Evolutionary conservation across 2,888 invertebrate species (phyloP).

Genomic region (Diadegma fenestrale): DNA sequence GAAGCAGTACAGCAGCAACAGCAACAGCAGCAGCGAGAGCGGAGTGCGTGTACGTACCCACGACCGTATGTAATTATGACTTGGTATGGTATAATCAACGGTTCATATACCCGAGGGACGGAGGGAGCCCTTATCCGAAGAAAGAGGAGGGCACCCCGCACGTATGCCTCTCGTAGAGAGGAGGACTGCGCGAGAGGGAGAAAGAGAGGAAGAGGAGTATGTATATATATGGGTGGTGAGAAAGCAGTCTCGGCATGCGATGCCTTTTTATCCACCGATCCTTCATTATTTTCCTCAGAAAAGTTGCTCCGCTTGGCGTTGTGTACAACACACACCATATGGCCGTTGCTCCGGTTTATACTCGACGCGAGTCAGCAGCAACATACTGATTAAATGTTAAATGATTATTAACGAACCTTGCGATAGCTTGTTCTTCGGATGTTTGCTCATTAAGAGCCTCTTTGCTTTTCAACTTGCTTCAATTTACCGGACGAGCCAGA

Average conservation of each 20-base stretch:
- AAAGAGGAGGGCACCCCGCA: conserved; percentile 47
- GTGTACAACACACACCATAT: conserved; percentile 23
- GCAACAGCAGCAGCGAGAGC: conserved; percentile 56
- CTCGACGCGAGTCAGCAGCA: conserved; percentile 40
- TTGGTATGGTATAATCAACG: conserved; percentile 69
- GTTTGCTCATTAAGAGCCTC: conserved; percentile 44
- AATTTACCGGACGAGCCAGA: conserved; percentile 17
- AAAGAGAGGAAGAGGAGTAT: conserved; percentile 23
- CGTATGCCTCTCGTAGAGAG: conserved; percentile 31
- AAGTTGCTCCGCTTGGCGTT: conserved; percentile 42
- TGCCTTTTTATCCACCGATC: conserved; percentile 65
- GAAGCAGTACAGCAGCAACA: conserved; percentile 56
- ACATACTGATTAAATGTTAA: conserved; percentile 62
- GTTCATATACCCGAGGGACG: conserved; percentile 67
- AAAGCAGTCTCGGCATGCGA: conserved; percentile 66
- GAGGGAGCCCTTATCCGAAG: conserved; percentile 63
- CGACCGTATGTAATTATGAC: conserved; percentile 67
- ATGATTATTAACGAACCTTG: conserved; percentile 57
- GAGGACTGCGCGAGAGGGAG: conserved; percentile 20
- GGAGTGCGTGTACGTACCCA: conserved; percentile 66
- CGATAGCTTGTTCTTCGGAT: conserved; percentile 32
- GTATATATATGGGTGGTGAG: conserved; percentile 61
- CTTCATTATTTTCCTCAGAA: conserved; percentile 67
- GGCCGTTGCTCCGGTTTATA: conserved; percentile 38
- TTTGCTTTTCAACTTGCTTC: conserved; percentile 17